A percentile compares a stretch with the other conserved stretches of the same genome.
These are phyloP conservation scores for Pristionchus entomophagus DNA, from an alignment of 2,888 invertebrate genomes.

Conservation along the genomic window DNA sequence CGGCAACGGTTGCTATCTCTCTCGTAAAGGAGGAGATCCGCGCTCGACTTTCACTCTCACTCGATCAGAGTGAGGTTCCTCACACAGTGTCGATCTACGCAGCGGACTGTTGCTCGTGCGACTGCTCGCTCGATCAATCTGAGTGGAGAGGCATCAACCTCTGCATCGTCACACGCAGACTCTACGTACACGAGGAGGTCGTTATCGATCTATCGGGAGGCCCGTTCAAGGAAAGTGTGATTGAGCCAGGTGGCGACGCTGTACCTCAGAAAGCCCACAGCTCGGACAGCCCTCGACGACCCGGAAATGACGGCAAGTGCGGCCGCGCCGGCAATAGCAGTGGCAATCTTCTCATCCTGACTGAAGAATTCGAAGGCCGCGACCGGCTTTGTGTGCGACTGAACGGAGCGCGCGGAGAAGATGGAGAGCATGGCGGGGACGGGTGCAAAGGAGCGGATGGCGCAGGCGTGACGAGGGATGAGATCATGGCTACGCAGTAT, in stretches of 20 bases:
- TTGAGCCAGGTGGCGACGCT: neutral
- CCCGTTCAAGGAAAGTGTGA: neutral
- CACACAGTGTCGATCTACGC: slow-evolving; percentile 1
- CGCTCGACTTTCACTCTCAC: neutral
- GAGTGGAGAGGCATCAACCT: neutral
- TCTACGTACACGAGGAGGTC: neutral
- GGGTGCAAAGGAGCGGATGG: neutral
- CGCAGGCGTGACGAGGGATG: neutral
- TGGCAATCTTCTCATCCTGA: neutral
- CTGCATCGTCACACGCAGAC: neutral
- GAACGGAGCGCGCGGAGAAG: neutral
- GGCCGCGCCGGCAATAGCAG: neutral
- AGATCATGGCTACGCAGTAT: neutral
- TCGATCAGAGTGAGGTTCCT: neutral
- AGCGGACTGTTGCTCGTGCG: neutral
- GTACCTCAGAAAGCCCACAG: no score
- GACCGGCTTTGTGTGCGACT: neutral
- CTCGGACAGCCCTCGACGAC: no score
- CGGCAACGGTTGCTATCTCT: no score
- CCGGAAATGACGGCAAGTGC: neutral
- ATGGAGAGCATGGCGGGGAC: neutral
- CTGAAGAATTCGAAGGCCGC: neutral
- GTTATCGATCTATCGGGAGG: neutral
- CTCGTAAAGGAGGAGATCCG: no score
- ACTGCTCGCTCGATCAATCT: neutral